Evolutionary conservation across 92 coral and sea anemone genomes (phyloP).

Genomic region (Palythoa grandis): DNA sequence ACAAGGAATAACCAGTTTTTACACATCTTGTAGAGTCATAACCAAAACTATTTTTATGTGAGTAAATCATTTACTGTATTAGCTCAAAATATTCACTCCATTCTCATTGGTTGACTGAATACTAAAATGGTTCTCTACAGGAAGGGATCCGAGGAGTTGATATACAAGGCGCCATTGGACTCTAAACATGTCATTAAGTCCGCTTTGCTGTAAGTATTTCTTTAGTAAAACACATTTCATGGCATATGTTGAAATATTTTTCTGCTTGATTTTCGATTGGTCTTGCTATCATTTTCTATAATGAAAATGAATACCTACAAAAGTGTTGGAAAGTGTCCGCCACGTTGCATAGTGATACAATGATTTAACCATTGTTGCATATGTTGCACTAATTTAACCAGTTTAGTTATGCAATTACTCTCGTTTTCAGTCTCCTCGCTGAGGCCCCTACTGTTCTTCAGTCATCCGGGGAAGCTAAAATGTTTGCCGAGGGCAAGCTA

Average conservation of each 20-base stretch:
- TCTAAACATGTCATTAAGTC: constrained; percentile 67
- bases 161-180: constrained; percentile 76
- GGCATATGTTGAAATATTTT: too few species aligned
- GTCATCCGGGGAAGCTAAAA: constrained; percentile 68
- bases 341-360: background rate
- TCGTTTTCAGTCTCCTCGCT: constrained; percentile 69
- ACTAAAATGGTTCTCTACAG: constrained; percentile 14
- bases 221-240: background rate
- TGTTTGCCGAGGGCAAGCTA: constrained; percentile 78
- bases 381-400: background rate
- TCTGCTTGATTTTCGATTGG: background rate
- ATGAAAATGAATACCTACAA: too few species aligned
- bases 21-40: too few species aligned
- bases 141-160: constrained; percentile 64
- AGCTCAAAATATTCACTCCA: too few species aligned
- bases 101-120: background rate
- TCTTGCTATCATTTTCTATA: background rate
- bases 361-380: background rate
- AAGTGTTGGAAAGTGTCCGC: background rate
- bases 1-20: too few species aligned
- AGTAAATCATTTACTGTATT: too few species aligned
- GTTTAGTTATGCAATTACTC: background rate
- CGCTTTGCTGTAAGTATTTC: constrained; percentile 71
- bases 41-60: too few species aligned
- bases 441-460: constrained; percentile 68